Percentiles rank a stretch among this genome's conserved stretches.
Conservation (phyloP, 2,888 invertebrate genomes). For the Plusia festucae region DNA sequence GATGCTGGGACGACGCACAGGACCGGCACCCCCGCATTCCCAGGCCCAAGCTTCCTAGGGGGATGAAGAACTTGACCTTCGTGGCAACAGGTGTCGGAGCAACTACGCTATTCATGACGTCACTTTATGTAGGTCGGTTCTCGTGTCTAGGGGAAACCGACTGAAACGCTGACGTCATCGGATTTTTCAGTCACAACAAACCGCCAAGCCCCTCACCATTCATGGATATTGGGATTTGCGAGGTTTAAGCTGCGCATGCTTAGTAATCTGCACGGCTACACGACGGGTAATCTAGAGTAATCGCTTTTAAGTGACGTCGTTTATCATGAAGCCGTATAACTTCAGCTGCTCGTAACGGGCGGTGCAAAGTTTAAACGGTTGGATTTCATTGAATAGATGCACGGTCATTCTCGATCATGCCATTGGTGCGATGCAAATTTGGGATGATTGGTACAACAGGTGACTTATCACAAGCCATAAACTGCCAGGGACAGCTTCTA, state of each 20-base stretch:
- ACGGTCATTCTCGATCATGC: not conserved
- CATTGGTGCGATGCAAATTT: not conserved
- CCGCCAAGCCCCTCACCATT: slow-evolving; percentile 14
- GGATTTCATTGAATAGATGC: not conserved
- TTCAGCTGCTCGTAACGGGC: not conserved
- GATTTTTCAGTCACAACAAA: slow-evolving; percentile 40
- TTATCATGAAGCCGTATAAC: not conserved
- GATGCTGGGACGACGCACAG: not conserved
- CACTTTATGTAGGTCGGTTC: slow-evolving; percentile 35
- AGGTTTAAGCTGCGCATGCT: slow-evolving; percentile 21
- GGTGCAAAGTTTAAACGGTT: not conserved
- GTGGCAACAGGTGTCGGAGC: slow-evolving; percentile 25
- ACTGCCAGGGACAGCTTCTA: not conserved
- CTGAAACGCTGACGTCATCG: slow-evolving; percentile 35
- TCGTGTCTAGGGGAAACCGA: slow-evolving; percentile 15
- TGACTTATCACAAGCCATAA: not conserved
- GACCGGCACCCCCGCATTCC: slow-evolving; percentile 19
- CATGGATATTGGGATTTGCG: slow-evolving; percentile 15
- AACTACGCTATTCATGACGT: slow-evolving; percentile 27
- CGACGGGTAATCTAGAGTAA: not conserved
- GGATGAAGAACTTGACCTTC: slow-evolving; percentile 32
- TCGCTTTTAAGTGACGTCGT: not conserved
- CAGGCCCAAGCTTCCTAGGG: slow-evolving; percentile 3
- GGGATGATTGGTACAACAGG: not conserved
- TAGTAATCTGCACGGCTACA: not conserved